phyloP scores from a whole-genome alignment of 2,888 invertebrate species.

The Drosophila lacicola region DNA sequence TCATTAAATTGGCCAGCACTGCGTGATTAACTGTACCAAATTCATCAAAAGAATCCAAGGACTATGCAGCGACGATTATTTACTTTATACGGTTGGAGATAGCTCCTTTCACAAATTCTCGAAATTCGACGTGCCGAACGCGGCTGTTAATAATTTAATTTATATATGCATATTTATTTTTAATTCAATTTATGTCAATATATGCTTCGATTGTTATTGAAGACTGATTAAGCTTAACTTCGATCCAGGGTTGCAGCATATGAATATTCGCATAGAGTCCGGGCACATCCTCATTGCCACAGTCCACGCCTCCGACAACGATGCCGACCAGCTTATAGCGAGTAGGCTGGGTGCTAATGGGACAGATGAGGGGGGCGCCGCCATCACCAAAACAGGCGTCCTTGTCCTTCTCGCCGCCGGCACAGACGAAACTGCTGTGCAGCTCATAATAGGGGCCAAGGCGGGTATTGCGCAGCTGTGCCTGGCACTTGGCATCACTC shows the following conservation, averaged over 20 bases:
- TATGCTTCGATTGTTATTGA: neutral
- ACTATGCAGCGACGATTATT: too few species aligned
- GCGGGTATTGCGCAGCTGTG: conserved; percentile 87
- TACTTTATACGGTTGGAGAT: too few species aligned
- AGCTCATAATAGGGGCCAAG: conserved; percentile 89
- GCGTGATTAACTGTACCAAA: too few species aligned
- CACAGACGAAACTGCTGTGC: conserved; percentile 90
- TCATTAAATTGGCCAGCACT: too few species aligned
- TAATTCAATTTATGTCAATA: too few species aligned
- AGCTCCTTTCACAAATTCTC: too few species aligned
- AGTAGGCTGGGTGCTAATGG: conserved; percentile 83
- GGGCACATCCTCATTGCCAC: conserved; percentile 88
- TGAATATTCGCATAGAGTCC: conserved; percentile 91
- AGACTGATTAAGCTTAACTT: neutral
- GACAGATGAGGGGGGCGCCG: conserved; percentile 91
- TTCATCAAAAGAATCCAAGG: too few species aligned
- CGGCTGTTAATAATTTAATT: too few species aligned
- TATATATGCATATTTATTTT: too few species aligned
- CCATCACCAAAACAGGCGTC: conserved; percentile 92
- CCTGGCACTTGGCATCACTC: conserved; percentile 84
- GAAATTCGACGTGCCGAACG: too few species aligned
- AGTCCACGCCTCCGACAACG: conserved; percentile 92
- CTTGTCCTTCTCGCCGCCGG: conserved; percentile 89
- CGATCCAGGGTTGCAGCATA: conserved; percentile 80
- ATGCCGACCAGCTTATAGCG: conserved; percentile 86